Percentiles rank a stretch among this genome's conserved stretches.
Conservation (phyloP, 1,140 invertebrate species). For the Apocrypta bakeri region DNA sequence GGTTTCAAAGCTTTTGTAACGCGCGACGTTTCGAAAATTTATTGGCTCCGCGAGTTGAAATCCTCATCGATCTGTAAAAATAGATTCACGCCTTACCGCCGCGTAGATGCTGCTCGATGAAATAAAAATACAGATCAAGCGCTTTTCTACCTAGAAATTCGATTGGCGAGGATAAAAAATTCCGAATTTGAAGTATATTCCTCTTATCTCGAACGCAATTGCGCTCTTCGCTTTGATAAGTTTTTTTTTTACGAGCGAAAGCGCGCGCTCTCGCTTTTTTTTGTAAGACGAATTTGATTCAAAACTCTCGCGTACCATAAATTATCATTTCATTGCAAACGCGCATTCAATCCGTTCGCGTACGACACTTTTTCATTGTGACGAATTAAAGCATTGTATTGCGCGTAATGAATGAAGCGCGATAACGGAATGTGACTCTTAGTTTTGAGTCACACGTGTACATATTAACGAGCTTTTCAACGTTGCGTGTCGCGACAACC, state of each 20-base stretch:
- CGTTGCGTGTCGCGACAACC: background rate
- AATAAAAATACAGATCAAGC: too few species aligned
- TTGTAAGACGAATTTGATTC: background rate
- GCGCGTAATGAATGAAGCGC: background rate
- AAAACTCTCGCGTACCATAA: background rate
- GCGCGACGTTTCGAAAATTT: background rate
- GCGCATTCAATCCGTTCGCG: background rate
- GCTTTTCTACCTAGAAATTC: too few species aligned
- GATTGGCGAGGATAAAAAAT: background rate
- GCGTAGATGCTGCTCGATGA: too few species aligned
- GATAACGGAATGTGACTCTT: background rate
- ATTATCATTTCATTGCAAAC: too few species aligned
- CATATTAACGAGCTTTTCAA: background rate
- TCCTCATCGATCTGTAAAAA: too few species aligned
- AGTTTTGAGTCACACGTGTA: background rate
- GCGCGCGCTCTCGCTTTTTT: background rate
- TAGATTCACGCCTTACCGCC: too few species aligned
- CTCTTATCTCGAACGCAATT: background rate
- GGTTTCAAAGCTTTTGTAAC: too few species aligned
- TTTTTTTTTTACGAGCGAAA: background rate
- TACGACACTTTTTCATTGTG: background rate
- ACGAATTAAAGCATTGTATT: background rate
- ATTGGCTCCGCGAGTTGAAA: background rate
- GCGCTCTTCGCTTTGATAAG: background rate
- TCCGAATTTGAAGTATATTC: background rate